Evolutionary conservation across 2,113 vertebrate genomes (phyloP).

Genomic region (Hemibagrus wyckioides): DNA sequence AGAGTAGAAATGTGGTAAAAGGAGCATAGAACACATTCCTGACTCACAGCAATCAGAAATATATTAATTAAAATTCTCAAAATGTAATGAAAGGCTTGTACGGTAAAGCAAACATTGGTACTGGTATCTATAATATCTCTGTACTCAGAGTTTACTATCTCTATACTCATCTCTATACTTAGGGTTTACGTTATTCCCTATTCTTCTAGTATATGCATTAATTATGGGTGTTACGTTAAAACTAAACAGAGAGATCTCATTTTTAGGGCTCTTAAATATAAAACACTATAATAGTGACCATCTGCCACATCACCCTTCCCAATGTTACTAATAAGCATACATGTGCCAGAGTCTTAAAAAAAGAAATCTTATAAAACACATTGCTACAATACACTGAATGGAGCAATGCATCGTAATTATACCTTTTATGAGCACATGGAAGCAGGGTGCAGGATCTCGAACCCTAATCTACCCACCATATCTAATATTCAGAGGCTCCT

Average conservation of each 20-base stretch:
- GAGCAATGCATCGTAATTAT: not conserved
- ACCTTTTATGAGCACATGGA: not conserved
- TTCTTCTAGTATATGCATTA: not conserved
- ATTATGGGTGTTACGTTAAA: not conserved
- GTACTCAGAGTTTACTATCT: too few species aligned
- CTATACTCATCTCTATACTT: not conserved
- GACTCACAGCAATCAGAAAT: not conserved
- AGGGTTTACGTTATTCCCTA: not conserved
- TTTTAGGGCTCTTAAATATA: not conserved
- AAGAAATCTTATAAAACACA: too few species aligned
- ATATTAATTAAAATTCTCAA: not conserved
- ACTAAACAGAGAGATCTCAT: not conserved
- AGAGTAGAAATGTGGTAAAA: not conserved
- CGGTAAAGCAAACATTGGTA: too few species aligned
- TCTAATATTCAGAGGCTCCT: conserved; percentile 22
- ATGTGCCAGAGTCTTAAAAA: not conserved
- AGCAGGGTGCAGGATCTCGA: not conserved
- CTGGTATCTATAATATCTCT: not conserved
- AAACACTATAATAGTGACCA: not conserved
- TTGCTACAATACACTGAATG: not conserved
- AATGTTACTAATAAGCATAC: not conserved
- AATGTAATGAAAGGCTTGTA: not conserved
- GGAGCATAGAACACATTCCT: not conserved
- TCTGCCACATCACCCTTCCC: not conserved
- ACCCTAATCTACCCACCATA: not conserved